These are phyloP conservation scores for Poeciliopsis prolifica DNA, from an alignment of 2,113 vertebrate genomes.

Conservation along the genomic window DNA sequence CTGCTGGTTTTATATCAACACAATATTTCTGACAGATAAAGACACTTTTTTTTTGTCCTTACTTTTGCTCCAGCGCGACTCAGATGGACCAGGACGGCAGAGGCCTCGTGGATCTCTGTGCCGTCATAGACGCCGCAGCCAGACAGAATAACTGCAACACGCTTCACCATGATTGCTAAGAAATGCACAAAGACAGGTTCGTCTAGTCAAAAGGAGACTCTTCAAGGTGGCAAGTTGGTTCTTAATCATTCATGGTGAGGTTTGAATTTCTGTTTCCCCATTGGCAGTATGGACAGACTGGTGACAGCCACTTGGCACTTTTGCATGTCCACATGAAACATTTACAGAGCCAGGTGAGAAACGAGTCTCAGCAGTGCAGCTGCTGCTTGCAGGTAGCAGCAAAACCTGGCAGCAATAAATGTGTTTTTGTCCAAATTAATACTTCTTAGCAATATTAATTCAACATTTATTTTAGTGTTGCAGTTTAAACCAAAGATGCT, in stretches of 20 bases:
- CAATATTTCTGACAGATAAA: background rate
- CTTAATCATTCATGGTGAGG: background rate
- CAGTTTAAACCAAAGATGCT: too few species aligned
- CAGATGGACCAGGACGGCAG: slow-evolving; percentile 86
- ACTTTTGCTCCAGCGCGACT: slow-evolving; percentile 88
- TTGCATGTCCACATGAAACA: slow-evolving; percentile 26
- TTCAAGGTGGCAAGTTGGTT: background rate
- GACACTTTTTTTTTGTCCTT: slow-evolving; percentile 25
- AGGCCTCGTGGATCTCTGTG: slow-evolving; percentile 87
- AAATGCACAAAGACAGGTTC: slow-evolving; percentile 1
- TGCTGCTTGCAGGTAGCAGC: slow-evolving; percentile 26
- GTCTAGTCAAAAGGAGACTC: too few species aligned
- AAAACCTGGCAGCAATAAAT: background rate
- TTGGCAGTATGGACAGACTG: background rate
- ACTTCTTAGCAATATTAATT: too few species aligned
- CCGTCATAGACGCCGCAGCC: slow-evolving; percentile 89
- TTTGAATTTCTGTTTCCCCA: background rate
- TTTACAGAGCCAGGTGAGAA: slow-evolving; percentile 32
- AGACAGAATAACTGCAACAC: slow-evolving; percentile 84
- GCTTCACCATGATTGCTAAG: slow-evolving; percentile 78
- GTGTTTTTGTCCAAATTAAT: too few species aligned
- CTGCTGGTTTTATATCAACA: too few species aligned
- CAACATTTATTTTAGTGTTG: too few species aligned
- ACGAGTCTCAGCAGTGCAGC: background rate
- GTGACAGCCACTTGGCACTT: background rate